phyloP scores from a whole-genome alignment of 2,113 vertebrate species.

The Fulica atra region DNA sequence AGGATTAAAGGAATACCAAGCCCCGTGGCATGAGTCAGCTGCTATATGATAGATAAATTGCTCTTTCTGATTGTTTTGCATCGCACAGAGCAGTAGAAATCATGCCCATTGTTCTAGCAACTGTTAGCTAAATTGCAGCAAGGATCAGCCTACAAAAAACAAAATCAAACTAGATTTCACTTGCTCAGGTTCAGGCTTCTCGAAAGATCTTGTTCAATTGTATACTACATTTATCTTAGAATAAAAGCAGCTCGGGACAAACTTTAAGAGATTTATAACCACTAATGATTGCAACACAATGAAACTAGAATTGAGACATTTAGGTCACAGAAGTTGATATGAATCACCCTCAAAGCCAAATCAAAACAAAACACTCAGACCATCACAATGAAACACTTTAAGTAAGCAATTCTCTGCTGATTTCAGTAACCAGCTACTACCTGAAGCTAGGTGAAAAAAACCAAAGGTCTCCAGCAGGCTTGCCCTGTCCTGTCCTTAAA shows the following conservation, averaged over 20 bases:
- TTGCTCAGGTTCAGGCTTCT: neutral
- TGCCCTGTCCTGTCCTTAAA: neutral
- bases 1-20: slow-evolving; percentile 36
- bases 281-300: neutral
- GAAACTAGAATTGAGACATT: neutral
- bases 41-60: neutral
- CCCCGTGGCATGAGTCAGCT: neutral
- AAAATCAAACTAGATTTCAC: neutral
- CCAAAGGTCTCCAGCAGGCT: neutral
- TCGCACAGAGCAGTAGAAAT: neutral
- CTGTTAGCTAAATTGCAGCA: neutral
- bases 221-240: neutral
- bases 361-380: neutral
- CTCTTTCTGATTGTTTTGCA: neutral
- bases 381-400: neutral
- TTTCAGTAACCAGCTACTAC: neutral
- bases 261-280: neutral
- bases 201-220: neutral
- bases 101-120: neutral
- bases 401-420: neutral
- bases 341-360: neutral
- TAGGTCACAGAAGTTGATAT: neutral
- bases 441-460: neutral
- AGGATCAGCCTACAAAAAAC: neutral
- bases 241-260: neutral